Evolutionary conservation across 92 coral and sea anemone genomes (phyloP), one percentile per base, ranked within the genome.

Genomic region (Umimayanthus chanpuru): DNA sequence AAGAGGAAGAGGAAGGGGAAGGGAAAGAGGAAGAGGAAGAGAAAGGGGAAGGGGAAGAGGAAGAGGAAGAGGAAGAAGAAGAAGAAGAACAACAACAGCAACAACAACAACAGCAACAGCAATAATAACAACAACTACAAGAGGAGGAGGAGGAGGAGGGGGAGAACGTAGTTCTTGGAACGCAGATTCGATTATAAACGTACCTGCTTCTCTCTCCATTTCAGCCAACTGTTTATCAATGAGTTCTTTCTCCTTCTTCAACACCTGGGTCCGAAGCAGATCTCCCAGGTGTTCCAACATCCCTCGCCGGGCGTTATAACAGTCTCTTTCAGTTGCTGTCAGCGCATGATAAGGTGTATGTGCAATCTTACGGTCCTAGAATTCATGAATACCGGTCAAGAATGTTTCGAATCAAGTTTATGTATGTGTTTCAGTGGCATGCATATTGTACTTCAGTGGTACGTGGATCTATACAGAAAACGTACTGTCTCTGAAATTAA

Each of bases 271-370:
- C 53, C 99, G 89, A 79, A 97, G 93, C 73, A 97, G 61, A 89
- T 95, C 99, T 32, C 97, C 99, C 41, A 97, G 90, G 81, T 97
- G 99, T 55, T 95, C 98, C 38, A 97, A 90, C 99, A 97, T 97
- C 29, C 92, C 93, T 58, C 99, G 96, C 32, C 98, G 93, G 5
- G 99, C 95, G 80, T 92, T 94, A 89, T 95, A 97, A 75, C 98
- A 94, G 50, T 97, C 99, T 39, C 99, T 89, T 73, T 97, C 99
- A 53, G 88, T 76, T 38, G 88, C 90, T 5, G 96, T 91, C 84
- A 97, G 92, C 81, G 99, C 98, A 84, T 97, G 99, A 90, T 97
- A 97, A 9, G 99, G 98, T 0, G 99, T 97, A 71, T 97, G 99
- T 21, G 99, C 99, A 73, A 97, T 95, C 92, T 94, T 95, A 79